These are phyloP conservation scores for Macrobrachium nipponense DNA, from an alignment of 1,140 invertebrate genomes.

Conservation along the genomic window DNA sequence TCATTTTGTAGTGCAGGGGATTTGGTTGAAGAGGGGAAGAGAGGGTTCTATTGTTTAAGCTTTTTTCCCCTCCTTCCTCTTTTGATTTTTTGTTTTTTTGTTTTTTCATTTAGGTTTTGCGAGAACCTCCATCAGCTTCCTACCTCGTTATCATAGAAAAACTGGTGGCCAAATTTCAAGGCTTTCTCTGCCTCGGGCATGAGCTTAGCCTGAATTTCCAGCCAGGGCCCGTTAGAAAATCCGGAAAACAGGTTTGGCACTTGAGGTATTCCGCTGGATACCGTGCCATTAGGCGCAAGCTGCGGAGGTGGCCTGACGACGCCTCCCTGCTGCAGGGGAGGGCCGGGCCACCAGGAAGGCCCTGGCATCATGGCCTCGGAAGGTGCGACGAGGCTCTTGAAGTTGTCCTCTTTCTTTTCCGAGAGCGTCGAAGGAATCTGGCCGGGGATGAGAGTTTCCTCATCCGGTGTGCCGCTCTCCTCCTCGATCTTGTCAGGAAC, in stretches of 20 bases:
- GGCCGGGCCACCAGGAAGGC: slow-evolving; percentile 42
- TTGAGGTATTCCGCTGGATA: no score
- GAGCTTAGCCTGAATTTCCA: not conserved
- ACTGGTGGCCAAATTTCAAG: slow-evolving; percentile 24
- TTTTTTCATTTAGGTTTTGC: not conserved
- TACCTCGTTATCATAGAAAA: slow-evolving; percentile 35
- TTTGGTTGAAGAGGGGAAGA: no score
- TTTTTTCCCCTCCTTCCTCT: not conserved
- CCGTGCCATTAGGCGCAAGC: no score
- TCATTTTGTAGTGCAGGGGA: no score
- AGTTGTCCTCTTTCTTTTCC: not conserved
- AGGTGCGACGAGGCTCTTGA: not conserved
- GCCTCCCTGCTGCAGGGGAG: slow-evolving; percentile 43
- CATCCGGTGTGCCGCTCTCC: no score
- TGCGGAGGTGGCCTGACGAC: not conserved
- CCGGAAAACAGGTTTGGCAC: no score
- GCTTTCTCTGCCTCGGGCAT: not conserved
- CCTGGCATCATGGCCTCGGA: not conserved
- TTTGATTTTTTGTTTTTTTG: not conserved
- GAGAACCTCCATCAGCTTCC: slow-evolving; percentile 24
- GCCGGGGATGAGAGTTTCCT: slow-evolving; percentile 25
- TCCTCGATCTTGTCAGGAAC: slow-evolving; percentile 3
- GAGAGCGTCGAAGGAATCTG: slow-evolving; percentile 19
- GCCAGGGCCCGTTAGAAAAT: no score
- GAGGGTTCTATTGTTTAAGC: no score